Evolutionary conservation across 1,140 invertebrate species (phyloP).

Genomic region (Drosophila pachea): DNA sequence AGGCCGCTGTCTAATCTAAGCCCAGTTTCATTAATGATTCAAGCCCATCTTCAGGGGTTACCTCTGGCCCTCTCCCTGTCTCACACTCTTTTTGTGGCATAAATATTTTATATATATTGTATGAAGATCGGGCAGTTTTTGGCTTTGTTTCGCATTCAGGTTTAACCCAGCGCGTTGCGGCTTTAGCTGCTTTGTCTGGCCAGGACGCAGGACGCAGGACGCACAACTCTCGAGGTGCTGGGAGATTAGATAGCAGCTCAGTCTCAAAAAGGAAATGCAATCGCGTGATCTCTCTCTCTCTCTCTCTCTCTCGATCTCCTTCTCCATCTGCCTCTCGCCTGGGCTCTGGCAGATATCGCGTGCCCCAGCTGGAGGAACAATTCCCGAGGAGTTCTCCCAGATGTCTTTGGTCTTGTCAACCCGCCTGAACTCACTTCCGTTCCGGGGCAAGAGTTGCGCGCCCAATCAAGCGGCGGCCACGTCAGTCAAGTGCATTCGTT

Average conservation of each 20-base stretch:
- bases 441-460: constrained; percentile 7
- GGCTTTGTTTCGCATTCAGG: constrained; percentile 48
- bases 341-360: neutral
- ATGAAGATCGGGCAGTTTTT: constrained; percentile 45
- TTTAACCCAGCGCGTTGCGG: constrained; percentile 40
- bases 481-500: constrained; percentile 51
- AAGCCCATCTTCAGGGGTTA: constrained; percentile 52
- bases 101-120: constrained; percentile 70
- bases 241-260: constrained; percentile 7
- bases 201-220: constrained; percentile 16
- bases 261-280: neutral
- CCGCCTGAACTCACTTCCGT: constrained; percentile 69
- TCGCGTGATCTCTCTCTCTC: no score
- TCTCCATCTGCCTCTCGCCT: no score
- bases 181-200: constrained; percentile 21
- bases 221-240: constrained; percentile 10
- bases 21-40: constrained; percentile 68
- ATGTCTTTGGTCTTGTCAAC: constrained; percentile 25
- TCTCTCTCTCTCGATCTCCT: no score
- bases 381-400: constrained; percentile 30
- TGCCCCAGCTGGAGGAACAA: neutral
- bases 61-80: constrained; percentile 2
- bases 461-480: constrained; percentile 19
- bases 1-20: constrained; percentile 35
- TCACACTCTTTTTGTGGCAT: constrained; percentile 43